Base-by-base conservation (phyloP, 2,797 vertebrate species). In the Botia almorhae region DNA sequence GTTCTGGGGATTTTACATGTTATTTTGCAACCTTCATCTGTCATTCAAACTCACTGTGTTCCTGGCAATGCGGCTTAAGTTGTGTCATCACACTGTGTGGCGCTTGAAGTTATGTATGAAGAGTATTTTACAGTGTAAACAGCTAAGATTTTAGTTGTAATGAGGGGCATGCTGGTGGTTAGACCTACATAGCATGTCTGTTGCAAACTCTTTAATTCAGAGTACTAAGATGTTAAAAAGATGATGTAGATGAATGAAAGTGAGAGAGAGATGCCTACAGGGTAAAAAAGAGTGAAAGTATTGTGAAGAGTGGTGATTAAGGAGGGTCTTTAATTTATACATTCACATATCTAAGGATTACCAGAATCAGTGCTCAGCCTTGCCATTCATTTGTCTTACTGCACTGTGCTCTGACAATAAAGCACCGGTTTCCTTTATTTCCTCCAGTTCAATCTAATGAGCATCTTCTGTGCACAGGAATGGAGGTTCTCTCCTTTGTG, bases 391-490 rank as follows among this genome's bases (percentile, higher is more conserved):
- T 86, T 86, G 82, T 86, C 83, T 87, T 68, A 56, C 14, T 43
- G 82, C 73, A 83, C 50, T 77, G 73, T 83, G 81, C 76, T 84
- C 53, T 85, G 84, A 87, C 89, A 86, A 82, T 85, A 83, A 90
- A 86, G 81, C 72, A 69, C 68, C 65, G 17, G 70, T 75, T 82
- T 78, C 76, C 71, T 79, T 76, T 87, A 85, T 87, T 87, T 86
- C 85, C 86, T 81, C 80, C 70, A 85, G 82, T 90, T 87, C 82
- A 87, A 89, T 89, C 88, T 91, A 90, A 92, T 91, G 88, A 92
- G 90, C 82, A 90, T 92, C 89, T 87, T 89, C 84, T 88, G 53
- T 65, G 67, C 39, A 78, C 82, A 13, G 71, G 87, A 84, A 87
- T 85, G 80, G 84, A 86, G 86, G 83, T 81, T 64, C 73, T 82